A percentile compares a stretch with the other conserved stretches of the same genome.
Conservation (phyloP, 1,140 invertebrate species). For the Caenorhabditis brenneri region DNA sequence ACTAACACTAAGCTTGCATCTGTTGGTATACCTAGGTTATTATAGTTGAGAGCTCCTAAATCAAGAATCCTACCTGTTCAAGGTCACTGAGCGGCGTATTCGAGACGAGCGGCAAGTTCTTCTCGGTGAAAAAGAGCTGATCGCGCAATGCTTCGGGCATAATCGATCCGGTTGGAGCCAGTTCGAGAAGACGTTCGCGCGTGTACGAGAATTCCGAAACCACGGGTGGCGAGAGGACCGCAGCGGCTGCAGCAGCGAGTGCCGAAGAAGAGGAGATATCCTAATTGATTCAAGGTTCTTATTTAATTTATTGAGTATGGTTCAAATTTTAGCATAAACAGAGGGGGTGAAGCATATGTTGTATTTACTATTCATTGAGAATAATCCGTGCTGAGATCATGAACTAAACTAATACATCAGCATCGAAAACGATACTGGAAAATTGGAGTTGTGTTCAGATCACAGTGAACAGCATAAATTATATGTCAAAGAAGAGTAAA, state of each 20-base stretch:
- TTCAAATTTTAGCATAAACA: not conserved
- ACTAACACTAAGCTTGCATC: too few relatives aligned
- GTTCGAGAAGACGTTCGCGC: conserved; percentile 36
- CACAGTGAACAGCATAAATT: too few relatives aligned
- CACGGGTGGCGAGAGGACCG: conserved; percentile 8
- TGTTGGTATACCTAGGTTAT: too few relatives aligned
- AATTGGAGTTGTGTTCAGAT: too few relatives aligned
- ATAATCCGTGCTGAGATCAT: too few relatives aligned
- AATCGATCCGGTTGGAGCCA: conserved; percentile 37
- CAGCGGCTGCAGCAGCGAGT: conserved; percentile 15
- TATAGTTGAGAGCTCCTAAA: too few relatives aligned
- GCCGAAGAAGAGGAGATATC: conserved; percentile 18
- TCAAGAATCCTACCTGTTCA: conserved; percentile 6
- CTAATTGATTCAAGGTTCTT: conserved; percentile 13
- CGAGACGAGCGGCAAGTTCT: conserved; percentile 17
- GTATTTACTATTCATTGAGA: not conserved
- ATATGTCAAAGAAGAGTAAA: too few relatives aligned
- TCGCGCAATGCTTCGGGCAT: conserved; percentile 32
- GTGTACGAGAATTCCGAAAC: conserved; percentile 37
- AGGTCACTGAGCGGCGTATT: conserved; percentile 9
- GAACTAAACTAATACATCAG: too few relatives aligned
- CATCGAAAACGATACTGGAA: too few relatives aligned
- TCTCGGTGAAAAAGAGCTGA: conserved; percentile 36
- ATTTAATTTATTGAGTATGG: not conserved
- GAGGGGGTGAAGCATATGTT: not conserved